A percentile compares a stretch with the other conserved stretches of the same genome.
Evolutionary conservation across 2,888 invertebrate species (phyloP).

Genomic region (Macropis europaea): DNA sequence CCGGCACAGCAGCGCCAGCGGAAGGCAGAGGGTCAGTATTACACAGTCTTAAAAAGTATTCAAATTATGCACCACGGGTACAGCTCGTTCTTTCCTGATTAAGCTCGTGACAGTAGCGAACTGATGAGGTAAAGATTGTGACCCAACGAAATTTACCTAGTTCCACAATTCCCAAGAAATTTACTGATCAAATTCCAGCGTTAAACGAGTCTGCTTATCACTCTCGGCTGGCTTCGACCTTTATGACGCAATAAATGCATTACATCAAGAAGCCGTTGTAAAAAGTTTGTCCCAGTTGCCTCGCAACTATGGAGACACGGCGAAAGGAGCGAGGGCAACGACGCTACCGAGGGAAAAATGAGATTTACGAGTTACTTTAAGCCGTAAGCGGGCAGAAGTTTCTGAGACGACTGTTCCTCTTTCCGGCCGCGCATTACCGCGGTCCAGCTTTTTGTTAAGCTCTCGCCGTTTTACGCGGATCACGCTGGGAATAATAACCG

Average conservation of each 20-base stretch:
- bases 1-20: too few relatives aligned
- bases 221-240: slow-evolving; percentile 44
- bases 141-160: too few relatives aligned
- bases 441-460: slow-evolving; percentile 55
- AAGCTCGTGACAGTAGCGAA: too few relatives aligned
- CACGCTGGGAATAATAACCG: slow-evolving; percentile 27
- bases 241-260: slow-evolving; percentile 74
- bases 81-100: too few relatives aligned
- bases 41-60: too few relatives aligned
- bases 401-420: slow-evolving; percentile 70
- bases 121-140: too few relatives aligned
- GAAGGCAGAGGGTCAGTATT: too few relatives aligned
- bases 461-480: slow-evolving; percentile 47
- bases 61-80: too few relatives aligned
- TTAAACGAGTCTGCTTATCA: slow-evolving; percentile 54
- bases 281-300: slow-evolving; percentile 73
- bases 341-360: slow-evolving; percentile 65
- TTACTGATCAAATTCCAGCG: slow-evolving; percentile 39
- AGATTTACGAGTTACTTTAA: slow-evolving; percentile 77
- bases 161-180: slow-evolving; percentile 12
- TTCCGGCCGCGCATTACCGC: slow-evolving; percentile 60
- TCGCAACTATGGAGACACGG: slow-evolving; percentile 8
- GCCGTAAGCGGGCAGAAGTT: slow-evolving; percentile 74
- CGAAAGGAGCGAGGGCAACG: slow-evolving; percentile 1
- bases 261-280: slow-evolving; percentile 68